Conservation (phyloP, 1,140 invertebrate genomes). For the Heterodera schachtii region DNA sequence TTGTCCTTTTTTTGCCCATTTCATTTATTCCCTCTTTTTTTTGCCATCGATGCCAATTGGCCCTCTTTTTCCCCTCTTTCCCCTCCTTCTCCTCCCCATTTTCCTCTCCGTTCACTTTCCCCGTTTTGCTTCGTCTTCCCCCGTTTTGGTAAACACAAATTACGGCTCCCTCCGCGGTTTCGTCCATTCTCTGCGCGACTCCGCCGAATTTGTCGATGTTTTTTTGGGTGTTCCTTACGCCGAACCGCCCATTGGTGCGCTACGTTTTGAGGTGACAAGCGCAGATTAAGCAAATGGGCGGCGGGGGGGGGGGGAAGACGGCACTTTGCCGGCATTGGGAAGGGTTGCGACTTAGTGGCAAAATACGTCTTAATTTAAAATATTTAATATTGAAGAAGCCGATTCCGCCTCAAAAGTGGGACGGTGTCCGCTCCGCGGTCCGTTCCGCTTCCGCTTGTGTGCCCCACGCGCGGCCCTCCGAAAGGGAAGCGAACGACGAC, state of each 20-base stretch:
- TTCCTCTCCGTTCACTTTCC: background rate
- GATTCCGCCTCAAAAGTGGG: constrained; percentile 41
- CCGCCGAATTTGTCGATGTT: constrained; percentile 10
- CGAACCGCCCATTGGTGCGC: constrained; percentile 12
- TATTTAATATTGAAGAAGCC: constrained; percentile 36
- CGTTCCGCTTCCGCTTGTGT: constrained; percentile 38
- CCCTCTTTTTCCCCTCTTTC: background rate
- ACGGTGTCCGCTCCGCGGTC: constrained; percentile 20
- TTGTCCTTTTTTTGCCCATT: no score
- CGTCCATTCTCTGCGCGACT: constrained; percentile 14
- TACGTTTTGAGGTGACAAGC: constrained; percentile 27
- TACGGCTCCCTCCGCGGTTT: constrained; percentile 24
- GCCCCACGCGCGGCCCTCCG: constrained; percentile 31
- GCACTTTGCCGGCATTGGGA: no score
- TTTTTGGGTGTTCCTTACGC: constrained; percentile 34
- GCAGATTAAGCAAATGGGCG: background rate
- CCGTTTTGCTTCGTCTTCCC: background rate
- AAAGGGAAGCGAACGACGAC: constrained; percentile 6
- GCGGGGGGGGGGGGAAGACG: no score
- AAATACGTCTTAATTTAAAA: background rate
- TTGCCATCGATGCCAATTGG: background rate
- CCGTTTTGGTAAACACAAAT: constrained; percentile 11
- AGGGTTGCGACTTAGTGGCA: no score
- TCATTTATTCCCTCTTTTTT: no score
- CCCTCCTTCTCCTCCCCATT: background rate